Evolutionary conservation across 23 tunicate genomes (phyloP).

Genomic region (Trididemnum miniatum): DNA sequence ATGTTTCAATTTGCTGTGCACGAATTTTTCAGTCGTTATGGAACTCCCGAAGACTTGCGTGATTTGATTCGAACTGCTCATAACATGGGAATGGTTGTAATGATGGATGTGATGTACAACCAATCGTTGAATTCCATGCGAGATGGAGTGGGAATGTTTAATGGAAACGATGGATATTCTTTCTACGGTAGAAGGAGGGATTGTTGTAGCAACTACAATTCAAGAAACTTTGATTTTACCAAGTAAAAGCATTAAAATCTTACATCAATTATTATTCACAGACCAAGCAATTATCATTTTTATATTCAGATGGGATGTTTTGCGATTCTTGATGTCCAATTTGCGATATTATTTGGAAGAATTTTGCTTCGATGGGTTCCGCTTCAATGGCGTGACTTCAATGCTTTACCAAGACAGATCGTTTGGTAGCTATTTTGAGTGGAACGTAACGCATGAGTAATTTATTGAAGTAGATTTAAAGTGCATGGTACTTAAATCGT

Average conservation of each 20-base stretch:
- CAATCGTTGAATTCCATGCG: constrained; percentile 63
- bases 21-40: constrained; percentile 79
- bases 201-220: not conserved
- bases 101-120: constrained; percentile 84
- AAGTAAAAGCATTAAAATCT: too few relatives aligned
- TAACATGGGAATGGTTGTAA: constrained; percentile 68
- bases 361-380: constrained; percentile 76
- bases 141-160: constrained; percentile 79
- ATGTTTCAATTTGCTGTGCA: too few relatives aligned
- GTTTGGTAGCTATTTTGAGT: constrained; percentile 21
- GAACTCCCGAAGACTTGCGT: constrained; percentile 81
- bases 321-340: constrained; percentile 80
- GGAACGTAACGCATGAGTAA: too few relatives aligned
- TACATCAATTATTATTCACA: too few relatives aligned
- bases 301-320: constrained; percentile 77
- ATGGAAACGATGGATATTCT: constrained; percentile 61
- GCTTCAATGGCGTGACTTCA: constrained; percentile 77
- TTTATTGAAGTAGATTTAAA: too few relatives aligned
- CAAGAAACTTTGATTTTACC: constrained; percentile 8
- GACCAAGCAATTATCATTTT: too few relatives aligned
- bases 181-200: constrained; percentile 52
- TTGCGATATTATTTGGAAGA: constrained; percentile 76
- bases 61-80: constrained; percentile 77
- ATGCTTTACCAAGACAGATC: constrained; percentile 75
- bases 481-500: too few relatives aligned